Base-by-base conservation (phyloP, 1,140 invertebrate species). In the Zaprionus capensis region DNA sequence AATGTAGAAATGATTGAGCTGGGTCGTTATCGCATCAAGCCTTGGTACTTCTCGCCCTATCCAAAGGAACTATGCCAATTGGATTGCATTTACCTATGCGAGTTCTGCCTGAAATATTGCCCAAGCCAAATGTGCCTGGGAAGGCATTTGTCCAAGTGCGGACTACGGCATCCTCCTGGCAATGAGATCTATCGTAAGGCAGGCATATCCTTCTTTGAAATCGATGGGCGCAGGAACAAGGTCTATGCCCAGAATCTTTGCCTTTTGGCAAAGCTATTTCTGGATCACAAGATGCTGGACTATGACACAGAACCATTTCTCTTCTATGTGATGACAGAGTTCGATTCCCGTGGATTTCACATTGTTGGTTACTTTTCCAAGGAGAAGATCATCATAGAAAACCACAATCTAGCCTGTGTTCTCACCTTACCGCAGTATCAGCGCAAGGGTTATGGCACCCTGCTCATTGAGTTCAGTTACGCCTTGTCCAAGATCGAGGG, bases 221-320 rank as follows among this genome's bases (percentile, higher is more conserved):
- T 98, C 2, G 97, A 98, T 93, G 97, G 97, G 7, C 96, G 95
- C 91, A 96, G 97, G 78, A 95, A 98, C 85, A 98, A 98, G 91
- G 93, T 98, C 5, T 99, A 99, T 91, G 99, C 98, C 93, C 98
- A 99, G 93, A 98, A 98, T 93, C 93, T 99, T 17, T 99, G 98
- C 94, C 93, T 99, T 51, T 93, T 99, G 51, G 98, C 98, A 6
- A 99, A 99, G 94, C 93, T 99, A 61, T 99, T 99, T 94, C 94
- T 99, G 64, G 98, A 99, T 93, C 98, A 99, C 87, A 99, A 99
- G 94, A 98, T 97, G 0, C 93, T 99, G 3, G 99, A 99, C 93
- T 99, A 98, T 94, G 98, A 99, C 93, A 98, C 99, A n/a, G 98
- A 99, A 92, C 97, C 98, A n/a, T 99, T 99, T 94, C 93, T 99